Base-by-base conservation (phyloP, 1,140 invertebrate species). In the Pseudomyrmex pallidus region DNA sequence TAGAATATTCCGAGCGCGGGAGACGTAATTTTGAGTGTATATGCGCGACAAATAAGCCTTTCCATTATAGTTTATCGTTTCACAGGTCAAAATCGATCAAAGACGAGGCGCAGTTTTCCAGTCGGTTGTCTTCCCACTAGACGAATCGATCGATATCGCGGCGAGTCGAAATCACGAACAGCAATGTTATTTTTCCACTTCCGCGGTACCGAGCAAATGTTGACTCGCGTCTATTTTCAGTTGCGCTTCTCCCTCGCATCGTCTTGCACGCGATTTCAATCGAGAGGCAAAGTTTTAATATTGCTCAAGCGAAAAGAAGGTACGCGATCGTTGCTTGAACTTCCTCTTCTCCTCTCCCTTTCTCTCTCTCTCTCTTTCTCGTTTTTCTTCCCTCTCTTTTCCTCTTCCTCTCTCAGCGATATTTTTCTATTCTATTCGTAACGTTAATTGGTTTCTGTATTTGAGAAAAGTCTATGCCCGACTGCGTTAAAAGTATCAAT, bases 51-150 rank as follows among this genome's bases (percentile, higher is more conserved):
- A 80, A 72, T 56, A 46, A 70, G 64, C n/a, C 50, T 67, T 56
- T 68, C 80, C 80, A 87, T 86, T 87, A 87, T 72, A 50, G 66
- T 84, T 84, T 70, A 78, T 87, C 61, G 80, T 87, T 84, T 67
- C 66, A 44, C 48, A 17, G 22, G 9, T 67, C 66, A 44, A 87
- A 84, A 44, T 56, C 64, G 50, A 85, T 85, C 82, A 70, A 77
- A 64, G 56, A 50, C 56, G n/a, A 59, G 17, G 20, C 54, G 35
- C 74, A 67, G 67, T 70, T 84, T 66, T 50, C 76, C 73, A 59
- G 83, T 86, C 20, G 52, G 20, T 70, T 8, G 59, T 62, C 48
- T 67, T 54, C 13, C 9, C 50, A 35, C 5, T 5, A 25, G 13
- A 20, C 67, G 50, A 70, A 80, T 80, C 46, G 22, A 80, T 80